Evolutionary conservation across 2,113 vertebrate genomes (phyloP), one percentile per base, ranked within the genome.

Genomic region (Alectura lathami): DNA sequence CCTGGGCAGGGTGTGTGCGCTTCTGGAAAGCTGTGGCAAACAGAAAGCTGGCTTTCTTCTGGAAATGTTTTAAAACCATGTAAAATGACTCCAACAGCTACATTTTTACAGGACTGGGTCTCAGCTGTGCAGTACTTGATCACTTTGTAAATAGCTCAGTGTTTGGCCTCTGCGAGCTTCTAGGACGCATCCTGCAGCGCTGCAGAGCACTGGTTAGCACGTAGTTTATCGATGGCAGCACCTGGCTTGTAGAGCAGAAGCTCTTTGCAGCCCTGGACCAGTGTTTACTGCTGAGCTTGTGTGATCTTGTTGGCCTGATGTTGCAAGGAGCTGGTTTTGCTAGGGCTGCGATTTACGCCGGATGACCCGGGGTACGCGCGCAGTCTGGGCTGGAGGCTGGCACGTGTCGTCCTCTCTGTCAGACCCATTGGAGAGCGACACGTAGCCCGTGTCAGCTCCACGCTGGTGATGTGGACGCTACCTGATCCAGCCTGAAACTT

Each of bases 31-130:
- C 91, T 77, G 69, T 34, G 84, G 63, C 81, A 74, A 92, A 94
- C 93, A 97, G 84, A 91, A 92, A 93, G 59, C 79, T 95, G 81
- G 82, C 78, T 89, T 93, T 89, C 91, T 84, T 74, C 86, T 86
- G 93, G 81, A 89, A 88, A 80, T 54, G 76, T 32, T 80, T 88
- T 63, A 74, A 94, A 92, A 68, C 66, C 70, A 43, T 89, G 8
- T 76, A 83, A 94, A 95, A 88, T 60, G 21, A 76, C 48, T 93
- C 36, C 34, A 48, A 27, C 23, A 8, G 78, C 89, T 73, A 11
- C 5, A 0, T 32, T 82, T 91, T 92, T 70, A n/a, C n/a, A 32
- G 88, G 72, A 67, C 21, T 45, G 56, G 87, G 43, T 93, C 80
- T 88, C 66, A 60, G 74, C 80, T 60, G 17, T 4, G 0, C 29